Conservation (phyloP, 2,888 invertebrate genomes). For the Eucera pruinosa region DNA sequence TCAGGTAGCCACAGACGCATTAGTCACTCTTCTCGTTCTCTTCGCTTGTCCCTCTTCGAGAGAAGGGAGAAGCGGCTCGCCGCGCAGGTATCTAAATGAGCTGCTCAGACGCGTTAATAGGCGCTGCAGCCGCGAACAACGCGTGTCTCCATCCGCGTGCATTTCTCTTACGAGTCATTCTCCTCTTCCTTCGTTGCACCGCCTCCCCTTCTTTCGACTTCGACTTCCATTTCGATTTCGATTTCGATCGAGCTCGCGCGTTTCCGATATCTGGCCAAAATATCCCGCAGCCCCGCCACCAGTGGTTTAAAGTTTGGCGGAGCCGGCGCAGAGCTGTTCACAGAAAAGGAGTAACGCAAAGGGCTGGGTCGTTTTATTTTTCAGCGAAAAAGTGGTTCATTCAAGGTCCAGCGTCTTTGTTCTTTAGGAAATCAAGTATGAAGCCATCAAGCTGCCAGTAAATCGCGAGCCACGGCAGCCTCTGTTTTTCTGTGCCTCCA, state of each 20-base stretch:
- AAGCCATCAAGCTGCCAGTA: slow-evolving; percentile 73
- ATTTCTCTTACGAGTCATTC: not conserved
- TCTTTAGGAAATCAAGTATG: slow-evolving; percentile 69
- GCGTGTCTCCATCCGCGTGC: slow-evolving; percentile 71
- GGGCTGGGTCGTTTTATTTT: slow-evolving; percentile 19
- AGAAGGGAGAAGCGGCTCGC: slow-evolving; percentile 56
- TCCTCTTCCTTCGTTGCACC: too few species aligned
- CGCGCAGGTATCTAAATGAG: slow-evolving; percentile 79
- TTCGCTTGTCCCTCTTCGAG: slow-evolving; percentile 57
- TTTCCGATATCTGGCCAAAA: not conserved
- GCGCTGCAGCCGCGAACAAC: slow-evolving; percentile 70
- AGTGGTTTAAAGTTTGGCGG: not conserved
- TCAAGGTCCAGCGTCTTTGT: slow-evolving; percentile 59
- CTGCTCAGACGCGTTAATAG: slow-evolving; percentile 82
- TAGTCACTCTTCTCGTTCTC: slow-evolving; percentile 82
- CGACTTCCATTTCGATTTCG: too few species aligned
- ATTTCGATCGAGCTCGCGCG: not conserved
- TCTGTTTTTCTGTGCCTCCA: slow-evolving; percentile 67
- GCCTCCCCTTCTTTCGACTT: too few species aligned
- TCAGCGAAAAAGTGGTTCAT: slow-evolving; percentile 54
- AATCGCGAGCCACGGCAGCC: slow-evolving; percentile 62
- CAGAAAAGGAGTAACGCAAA: not conserved
- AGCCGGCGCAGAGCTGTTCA: not conserved
- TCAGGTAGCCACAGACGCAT: slow-evolving; percentile 84
- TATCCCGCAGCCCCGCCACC: not conserved